Base-by-base conservation (phyloP, 2,888 invertebrate species). In the Oscheius sp. region DNA sequence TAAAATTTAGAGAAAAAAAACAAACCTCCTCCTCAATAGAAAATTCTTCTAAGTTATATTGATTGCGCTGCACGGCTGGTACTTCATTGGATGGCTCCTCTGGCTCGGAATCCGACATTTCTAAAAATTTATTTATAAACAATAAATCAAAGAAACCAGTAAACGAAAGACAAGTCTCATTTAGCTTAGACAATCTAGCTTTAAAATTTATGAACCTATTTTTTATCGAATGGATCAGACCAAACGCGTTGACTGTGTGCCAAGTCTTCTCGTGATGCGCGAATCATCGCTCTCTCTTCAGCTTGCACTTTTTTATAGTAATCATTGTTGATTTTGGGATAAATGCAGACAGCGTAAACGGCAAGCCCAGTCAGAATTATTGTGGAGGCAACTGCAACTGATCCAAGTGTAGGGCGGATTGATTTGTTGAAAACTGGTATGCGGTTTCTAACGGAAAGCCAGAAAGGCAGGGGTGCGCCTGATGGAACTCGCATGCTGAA, bases 211-310 rank as follows among this genome's bases (percentile, higher is more conserved):
- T 63, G 37, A 48, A 42, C 15, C 33, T 71, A 69, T 69, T 79
- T 79, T 37, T 72, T 70, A 5, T 76, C 79, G 68, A 83, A 83
- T 5, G 83, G 83, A 73, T 83, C 83, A 15, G 69, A 69, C 83
- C 83, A 83, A 12, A 75, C 77, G 27, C 76, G 75, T 42, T 82
- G 81, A 5, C 73, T 72, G 8, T 78, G 74, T 12, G 83, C 83
- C 42, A 78, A 58, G 20, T 82, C 72, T 64, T 83, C 83, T 12
- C 76, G 71, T 5, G 72, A 68, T 20, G 75, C 76, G 42, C 75
- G 71, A 31, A 83, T 63, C 17, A 77, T 57, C 15, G 83, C 78
- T 42, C 83, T 69, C 66, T 83, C 82, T 65, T 80, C 76, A 52
- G 69, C 71, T 70, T 83, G 83, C 1, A 74, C 78, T 37, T 81